Evolutionary conservation across 1,140 invertebrate species (phyloP), one percentile per base, ranked within the genome.

Genomic region (Eulimnadia texana): DNA sequence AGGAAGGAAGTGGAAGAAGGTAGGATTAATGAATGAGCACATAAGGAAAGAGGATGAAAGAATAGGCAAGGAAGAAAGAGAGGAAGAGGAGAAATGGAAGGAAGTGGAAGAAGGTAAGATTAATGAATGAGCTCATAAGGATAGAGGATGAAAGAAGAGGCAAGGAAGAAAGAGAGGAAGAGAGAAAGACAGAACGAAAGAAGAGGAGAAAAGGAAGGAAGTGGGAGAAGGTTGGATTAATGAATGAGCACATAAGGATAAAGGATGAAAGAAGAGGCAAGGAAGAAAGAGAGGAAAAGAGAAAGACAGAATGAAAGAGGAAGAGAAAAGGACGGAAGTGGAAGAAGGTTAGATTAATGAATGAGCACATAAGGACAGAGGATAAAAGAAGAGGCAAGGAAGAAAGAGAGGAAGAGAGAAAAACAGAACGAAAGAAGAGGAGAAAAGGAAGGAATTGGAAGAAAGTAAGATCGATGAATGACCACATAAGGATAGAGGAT

Each of bases 331-430:
- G 11, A 51, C 3, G 23, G 23, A 22, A 22, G 23, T 20, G 50
- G 1, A 53, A 13, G 28, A 53, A n/a, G n/a, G n/a, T n/a, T n/a
- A n/a, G n/a, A n/a, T n/a, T n/a, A n/a, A n/a, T n/a, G n/a, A n/a
- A n/a, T n/a, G n/a, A n/a, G n/a, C n/a, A n/a, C 28, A 60, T 19
- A 60, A 24, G 58, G 29, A 28, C 25, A 62, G 52, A 60, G 56
- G 58, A 54, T 58, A 25, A 54, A 54, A 54, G 47, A n/a, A n/a
- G n/a, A n/a, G n/a, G n/a, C n/a, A n/a, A n/a, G n/a, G n/a, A n/a
- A n/a, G n/a, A n/a, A n/a, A n/a, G n/a, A n/a, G n/a, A n/a, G n/a
- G n/a, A n/a, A n/a, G n/a, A n/a, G n/a, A n/a, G n/a, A n/a, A n/a
- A n/a, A n/a, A n/a, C n/a, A n/a, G n/a, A n/a, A n/a, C n/a, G n/a